Evolutionary conservation across 2,888 invertebrate species (phyloP).

Genomic region (Seladonia tumulorum): DNA sequence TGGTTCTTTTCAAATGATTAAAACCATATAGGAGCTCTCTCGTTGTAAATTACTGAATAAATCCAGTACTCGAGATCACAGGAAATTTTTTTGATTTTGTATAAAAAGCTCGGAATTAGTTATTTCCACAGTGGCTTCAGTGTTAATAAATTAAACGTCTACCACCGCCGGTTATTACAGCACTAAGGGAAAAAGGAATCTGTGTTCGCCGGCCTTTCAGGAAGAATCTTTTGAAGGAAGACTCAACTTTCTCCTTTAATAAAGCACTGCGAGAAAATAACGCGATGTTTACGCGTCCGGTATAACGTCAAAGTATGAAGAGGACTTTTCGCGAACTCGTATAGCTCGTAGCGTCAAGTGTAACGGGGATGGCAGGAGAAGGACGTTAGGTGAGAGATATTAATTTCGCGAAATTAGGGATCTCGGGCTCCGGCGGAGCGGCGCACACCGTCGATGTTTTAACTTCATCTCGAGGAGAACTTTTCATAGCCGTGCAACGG

Average conservation of each 20-base stretch:
- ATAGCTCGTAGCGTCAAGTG: conserved; percentile 11
- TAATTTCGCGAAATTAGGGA: conserved; percentile 21
- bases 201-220: background rate
- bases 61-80: background rate
- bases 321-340: background rate
- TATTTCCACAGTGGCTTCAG: background rate
- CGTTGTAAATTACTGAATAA: background rate
- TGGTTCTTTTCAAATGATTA: background rate
- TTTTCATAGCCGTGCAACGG: conserved; percentile 12
- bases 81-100: background rate
- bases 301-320: conserved; percentile 18
- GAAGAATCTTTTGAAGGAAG: background rate
- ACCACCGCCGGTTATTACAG: background rate
- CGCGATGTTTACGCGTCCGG: conserved; percentile 5
- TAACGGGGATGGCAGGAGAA: background rate
- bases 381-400: conserved; percentile 9
- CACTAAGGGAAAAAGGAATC: background rate
- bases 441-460: background rate
- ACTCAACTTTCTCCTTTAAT: background rate
- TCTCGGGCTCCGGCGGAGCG: background rate
- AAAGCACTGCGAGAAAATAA: background rate
- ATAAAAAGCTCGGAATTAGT: background rate
- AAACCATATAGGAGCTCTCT: background rate
- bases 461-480: conserved; percentile 13
- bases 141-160: background rate